Conservation (phyloP, 1,140 invertebrate species). For the Meloidogyne floridensis region DNA sequence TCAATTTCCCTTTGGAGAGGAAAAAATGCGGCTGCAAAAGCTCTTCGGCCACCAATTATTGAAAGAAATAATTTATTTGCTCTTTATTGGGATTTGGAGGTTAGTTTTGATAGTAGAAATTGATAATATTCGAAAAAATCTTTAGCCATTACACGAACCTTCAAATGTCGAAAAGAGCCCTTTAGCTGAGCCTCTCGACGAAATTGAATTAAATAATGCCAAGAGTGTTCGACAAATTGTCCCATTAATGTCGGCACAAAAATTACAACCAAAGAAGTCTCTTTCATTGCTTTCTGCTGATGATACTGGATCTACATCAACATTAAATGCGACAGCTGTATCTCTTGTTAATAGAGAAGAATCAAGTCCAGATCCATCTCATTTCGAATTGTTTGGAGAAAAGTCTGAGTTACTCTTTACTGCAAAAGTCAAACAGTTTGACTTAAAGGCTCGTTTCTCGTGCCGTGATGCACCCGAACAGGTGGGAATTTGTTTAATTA, state of each 20-base stretch:
- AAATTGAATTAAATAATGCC: slow-evolving; percentile 19
- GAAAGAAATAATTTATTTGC: slow-evolving; percentile 49
- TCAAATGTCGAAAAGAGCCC: slow-evolving; percentile 10
- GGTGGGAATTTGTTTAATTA: not conserved
- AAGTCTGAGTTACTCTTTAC: slow-evolving; percentile 36
- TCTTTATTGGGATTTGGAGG: slow-evolving; percentile 51
- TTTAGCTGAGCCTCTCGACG: slow-evolving; percentile 13
- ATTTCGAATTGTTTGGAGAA: slow-evolving; percentile 24
- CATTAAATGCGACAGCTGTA: not conserved
- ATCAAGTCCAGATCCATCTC: slow-evolving; percentile 21
- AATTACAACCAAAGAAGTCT: not conserved
- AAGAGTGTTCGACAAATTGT: slow-evolving; percentile 17
- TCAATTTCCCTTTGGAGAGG: slow-evolving; percentile 33
- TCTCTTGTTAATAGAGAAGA: not conserved
- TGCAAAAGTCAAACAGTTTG: slow-evolving; percentile 28
- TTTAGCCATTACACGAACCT: slow-evolving; percentile 37
- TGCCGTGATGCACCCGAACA: slow-evolving; percentile 26
- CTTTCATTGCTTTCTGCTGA: not conserved
- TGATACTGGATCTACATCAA: not conserved
- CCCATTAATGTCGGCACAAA: not conserved
- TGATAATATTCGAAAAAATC: slow-evolving; percentile 10
- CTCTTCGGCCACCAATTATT: slow-evolving; percentile 47
- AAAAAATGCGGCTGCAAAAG: slow-evolving; percentile 47
- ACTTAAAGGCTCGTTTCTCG: slow-evolving; percentile 19
- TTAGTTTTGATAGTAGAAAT: slow-evolving; percentile 12